Evolutionary conservation across 1,140 invertebrate species (phyloP), one percentile per base, ranked within the genome.

Genomic region (Magallana angulata): DNA sequence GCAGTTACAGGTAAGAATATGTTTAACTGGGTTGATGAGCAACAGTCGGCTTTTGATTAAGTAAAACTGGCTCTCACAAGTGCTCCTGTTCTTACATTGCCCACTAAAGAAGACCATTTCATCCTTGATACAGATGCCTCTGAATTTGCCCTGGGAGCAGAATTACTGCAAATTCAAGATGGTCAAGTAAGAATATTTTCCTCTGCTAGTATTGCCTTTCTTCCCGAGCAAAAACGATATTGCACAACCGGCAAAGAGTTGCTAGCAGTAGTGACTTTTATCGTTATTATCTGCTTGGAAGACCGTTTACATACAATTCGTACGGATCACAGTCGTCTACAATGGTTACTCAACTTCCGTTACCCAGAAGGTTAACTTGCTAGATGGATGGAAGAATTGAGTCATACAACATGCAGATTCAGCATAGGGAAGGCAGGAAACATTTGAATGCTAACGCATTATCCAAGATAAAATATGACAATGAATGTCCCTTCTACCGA

Each of bases 61-160:
- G 9, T 91, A 24, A 94, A 94, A 89, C 48, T 89, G 56, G 30
- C 71, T 58, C 56, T 94, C n/a, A 88, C 60, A 48, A 87, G 11
- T 5, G 11, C 88, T 30, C 90, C 93, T 7, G 87, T 92, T n/a
- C 84, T 94, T 64, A n/a, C 57, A 30, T 90, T 90, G 68, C 93
- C 93, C 48, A 90, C 94, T 87, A 91, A 92, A 30, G 62, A 62
- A 2, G 87, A 93, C 88, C 91, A 88, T 0, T 94, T 94, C 57
- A 92, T 92, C 0, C 88, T 95, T 0, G 93, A 94, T 68, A 94
- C 93, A 0, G 95, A 96, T 89, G 94, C 94, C 30, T 93, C 92
- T 18, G 91, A 93, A 8, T 89, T 91, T 90, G 93, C 93, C 9
- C 88, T 95, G 60, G 94, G 93, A 12, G 94, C 92, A 30, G 92